Base-by-base conservation (phyloP, 2,797 vertebrate species). In the Peromyscus aztecus region DNA sequence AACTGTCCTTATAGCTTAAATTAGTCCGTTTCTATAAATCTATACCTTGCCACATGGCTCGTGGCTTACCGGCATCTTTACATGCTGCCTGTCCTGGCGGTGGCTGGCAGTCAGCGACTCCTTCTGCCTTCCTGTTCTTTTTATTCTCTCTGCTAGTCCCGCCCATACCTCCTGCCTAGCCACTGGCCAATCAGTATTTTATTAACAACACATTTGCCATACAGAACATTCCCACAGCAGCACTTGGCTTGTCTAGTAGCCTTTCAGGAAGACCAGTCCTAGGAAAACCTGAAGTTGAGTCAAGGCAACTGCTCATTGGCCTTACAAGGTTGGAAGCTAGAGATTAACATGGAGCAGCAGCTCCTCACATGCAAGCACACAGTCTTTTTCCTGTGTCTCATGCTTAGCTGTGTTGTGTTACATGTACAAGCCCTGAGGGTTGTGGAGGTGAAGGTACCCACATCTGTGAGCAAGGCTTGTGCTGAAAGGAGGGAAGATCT, bases 341-440 rank as follows among this genome's bases (percentile, higher is more conserved):
- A 37, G 19, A 8, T 52, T 12, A 4, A 55, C 24, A 0, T 12
- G 7, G 17, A 23, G 7, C 11, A 1, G 19, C 8, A 13, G 61
- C 61, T 37, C 4, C 76, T 37, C 1, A 21, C 6, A 6, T 29
- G 43, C 2, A 57, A n/a, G 34, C 52, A 3, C 29, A 16, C 29
- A 16, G 55, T 37, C 37, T 31, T 95, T 29, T 24, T 11, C 0
- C 8, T 0, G 37, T 65, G 61, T 49, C 19, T 55, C n/a, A 0
- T 0, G 0, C 90, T 0, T 11, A 21, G 10, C 67, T 69, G 83
- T 31, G 13, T n/a, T 16, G 14, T 34, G 77, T 80, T 43, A 0
- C 24, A 59, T 43, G 61, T 52, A 14, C 27, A 46, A n/a, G 49
- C n/a, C 77, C 40, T 34, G 0, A 2, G 46, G 65, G 19, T 75